Base-by-base conservation (phyloP, 2,113 vertebrate genomes). In the Burhinus bistriatus region DNA sequence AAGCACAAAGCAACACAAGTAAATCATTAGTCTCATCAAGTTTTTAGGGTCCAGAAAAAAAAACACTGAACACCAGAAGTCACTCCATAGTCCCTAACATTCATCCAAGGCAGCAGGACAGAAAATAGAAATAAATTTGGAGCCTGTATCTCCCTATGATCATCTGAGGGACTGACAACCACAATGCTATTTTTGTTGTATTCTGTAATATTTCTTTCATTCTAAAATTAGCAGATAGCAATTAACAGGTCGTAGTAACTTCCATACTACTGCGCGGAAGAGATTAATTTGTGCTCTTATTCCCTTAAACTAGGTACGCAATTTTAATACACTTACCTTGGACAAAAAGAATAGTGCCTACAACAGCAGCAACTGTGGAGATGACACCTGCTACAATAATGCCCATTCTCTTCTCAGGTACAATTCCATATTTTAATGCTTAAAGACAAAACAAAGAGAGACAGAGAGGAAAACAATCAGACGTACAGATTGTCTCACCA, bases 341-440 rank as follows among this genome's bases (percentile, higher is more conserved):
- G 58, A 97, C 27, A 52, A 98, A 97, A 88, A 98, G 96, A 86
- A 95, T 93, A 72, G 92, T 90, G 21, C 98, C 98, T 76, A 94
- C 51, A 61, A 97, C 71, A 68, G 97, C 95, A 55, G 93, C 5
- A 52, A 82, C 1, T 42, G 84, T 83, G 55, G 97, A 52, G 45
- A 96, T 20, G 22, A 94, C 15, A 95, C 95, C 89, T 86, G 83
- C 36, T 84, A 94, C 32, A 91, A 97, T 78, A 9, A 96, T 29
- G 71, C 83, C 62, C 8, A 92, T 89, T 77, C 91, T 97, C 95
- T 80, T 98, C 83, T 68, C 64, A 72, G 59, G 29, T 20, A 54
- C 86, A 23, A 96, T 90, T 68, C 96, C 97, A 47, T 93, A 98
- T 77, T 98, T 98, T 69, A 96, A 93, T 16, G 89, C 98, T 98